These are phyloP conservation scores for Rhynchonycteris naso DNA, from an alignment of 2,797 vertebrate genomes.

Conservation along the genomic window DNA sequence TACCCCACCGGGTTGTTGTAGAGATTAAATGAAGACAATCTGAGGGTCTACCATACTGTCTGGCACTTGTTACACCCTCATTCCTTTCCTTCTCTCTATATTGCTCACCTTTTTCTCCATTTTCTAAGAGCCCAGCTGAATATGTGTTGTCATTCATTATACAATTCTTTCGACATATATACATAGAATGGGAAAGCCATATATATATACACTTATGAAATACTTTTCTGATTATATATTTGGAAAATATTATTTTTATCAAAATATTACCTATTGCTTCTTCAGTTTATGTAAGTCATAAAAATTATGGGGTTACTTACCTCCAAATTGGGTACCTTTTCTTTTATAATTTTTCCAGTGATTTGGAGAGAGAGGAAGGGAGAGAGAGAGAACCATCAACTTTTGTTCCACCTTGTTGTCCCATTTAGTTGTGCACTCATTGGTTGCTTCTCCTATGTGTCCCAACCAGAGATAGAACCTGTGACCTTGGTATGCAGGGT, in stretches of 20 bases:
- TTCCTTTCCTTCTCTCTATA: background rate
- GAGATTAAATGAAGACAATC: slow-evolving; percentile 9
- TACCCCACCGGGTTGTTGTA: background rate
- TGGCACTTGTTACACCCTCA: background rate
- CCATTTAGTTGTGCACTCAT: too few species aligned
- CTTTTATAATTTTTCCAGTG: too few species aligned
- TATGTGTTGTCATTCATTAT: background rate
- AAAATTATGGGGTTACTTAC: slow-evolving; percentile 5
- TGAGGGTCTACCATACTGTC: background rate
- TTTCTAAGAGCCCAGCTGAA: background rate
- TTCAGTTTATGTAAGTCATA: slow-evolving; percentile 28
- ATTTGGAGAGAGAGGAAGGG: too few species aligned
- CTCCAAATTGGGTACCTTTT: slow-evolving; percentile 32
- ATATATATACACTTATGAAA: background rate
- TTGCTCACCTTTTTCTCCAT: background rate
- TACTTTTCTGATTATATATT: background rate
- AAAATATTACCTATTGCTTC: slow-evolving; percentile 8
- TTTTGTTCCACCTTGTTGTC: too few species aligned
- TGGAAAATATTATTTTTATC: slow-evolving; percentile 30
- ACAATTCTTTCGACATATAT: slow-evolving; percentile 20
- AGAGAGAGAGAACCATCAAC: too few species aligned
- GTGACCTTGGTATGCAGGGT: too few species aligned
- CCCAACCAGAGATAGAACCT: too few species aligned
- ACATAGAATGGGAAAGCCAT: background rate
- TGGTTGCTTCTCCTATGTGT: too few species aligned